phyloP scores from a whole-genome alignment of 2,797 vertebrate genomes.

The Phataginus tetradactyla region DNA sequence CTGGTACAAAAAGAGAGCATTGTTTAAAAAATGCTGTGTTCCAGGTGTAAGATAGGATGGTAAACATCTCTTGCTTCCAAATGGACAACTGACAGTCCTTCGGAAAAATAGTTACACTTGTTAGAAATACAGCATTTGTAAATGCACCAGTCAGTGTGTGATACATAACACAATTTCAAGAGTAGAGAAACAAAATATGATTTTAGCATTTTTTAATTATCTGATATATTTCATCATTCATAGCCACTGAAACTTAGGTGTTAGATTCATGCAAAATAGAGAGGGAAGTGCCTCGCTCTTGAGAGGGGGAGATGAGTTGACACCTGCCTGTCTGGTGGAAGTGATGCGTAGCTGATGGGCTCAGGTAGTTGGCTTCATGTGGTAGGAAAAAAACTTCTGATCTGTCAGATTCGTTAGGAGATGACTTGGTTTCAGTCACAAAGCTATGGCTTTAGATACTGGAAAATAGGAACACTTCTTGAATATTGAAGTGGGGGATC shows the following conservation, averaged over 20 bases:
- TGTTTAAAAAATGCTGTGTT: constrained; percentile 58
- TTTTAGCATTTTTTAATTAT: neutral
- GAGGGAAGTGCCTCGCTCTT: accelerated
- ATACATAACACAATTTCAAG: accelerated
- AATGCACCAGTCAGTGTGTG: neutral
- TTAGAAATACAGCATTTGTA: neutral
- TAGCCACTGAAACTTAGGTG: neutral
- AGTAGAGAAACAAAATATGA: neutral
- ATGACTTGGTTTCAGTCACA: neutral
- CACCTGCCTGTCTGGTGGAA: accelerated
- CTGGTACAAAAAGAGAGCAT: constrained; percentile 71
- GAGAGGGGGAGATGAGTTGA: accelerated
- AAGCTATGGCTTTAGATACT: neutral
- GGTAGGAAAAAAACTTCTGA: neutral
- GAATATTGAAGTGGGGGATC: neutral
- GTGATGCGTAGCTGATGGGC: accelerated
- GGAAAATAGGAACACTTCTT: neutral
- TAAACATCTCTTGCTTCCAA: constrained; percentile 66
- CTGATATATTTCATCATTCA: neutral
- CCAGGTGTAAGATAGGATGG: constrained; percentile 65
- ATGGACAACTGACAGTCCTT: constrained; percentile 44
- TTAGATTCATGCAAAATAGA: neutral
- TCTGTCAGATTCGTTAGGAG: neutral
- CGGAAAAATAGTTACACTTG: neutral
- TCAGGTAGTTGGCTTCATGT: no score